Evolutionary conservation across 2,797 vertebrate genomes (phyloP).

Genomic region (Austrolebias charrua): DNA sequence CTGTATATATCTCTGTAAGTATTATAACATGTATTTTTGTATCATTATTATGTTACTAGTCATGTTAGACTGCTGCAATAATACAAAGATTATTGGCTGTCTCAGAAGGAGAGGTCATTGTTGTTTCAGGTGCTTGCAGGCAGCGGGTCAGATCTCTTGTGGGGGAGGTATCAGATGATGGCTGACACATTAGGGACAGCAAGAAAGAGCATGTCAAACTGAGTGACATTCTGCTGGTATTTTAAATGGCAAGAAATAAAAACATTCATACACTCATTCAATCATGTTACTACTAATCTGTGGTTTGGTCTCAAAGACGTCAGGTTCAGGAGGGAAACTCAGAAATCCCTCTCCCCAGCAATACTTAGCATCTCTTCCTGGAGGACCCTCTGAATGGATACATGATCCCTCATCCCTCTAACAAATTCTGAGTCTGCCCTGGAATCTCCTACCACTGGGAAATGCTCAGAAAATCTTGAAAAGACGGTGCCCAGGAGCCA

Average conservation of each 20-base stretch:
- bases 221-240: not conserved
- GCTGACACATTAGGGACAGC: constrained; percentile 43
- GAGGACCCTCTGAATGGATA: too few species aligned
- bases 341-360: too few species aligned
- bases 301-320: too few species aligned
- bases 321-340: too few species aligned
- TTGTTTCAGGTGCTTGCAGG: constrained; percentile 75
- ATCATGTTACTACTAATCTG: too few species aligned
- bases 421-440: too few species aligned
- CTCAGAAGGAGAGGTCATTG: constrained; percentile 50
- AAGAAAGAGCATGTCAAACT: constrained; percentile 12
- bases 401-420: too few species aligned
- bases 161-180: constrained; percentile 63
- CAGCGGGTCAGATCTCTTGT: constrained; percentile 29
- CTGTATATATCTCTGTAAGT: constrained; percentile 37
- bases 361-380: too few species aligned
- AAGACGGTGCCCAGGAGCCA: too few species aligned
- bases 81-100: constrained; percentile 50
- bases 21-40: constrained; percentile 55
- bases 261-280: not conserved
- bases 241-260: not conserved
- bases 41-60: constrained; percentile 55
- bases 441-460: too few species aligned
- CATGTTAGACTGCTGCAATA: constrained; percentile 58
- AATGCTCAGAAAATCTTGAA: too few species aligned